Percentiles rank a stretch among this genome's conserved stretches.
These are phyloP conservation scores for Gracilinanus agilis DNA, from an alignment of 2,113 vertebrate species.

Conservation along the genomic window DNA sequence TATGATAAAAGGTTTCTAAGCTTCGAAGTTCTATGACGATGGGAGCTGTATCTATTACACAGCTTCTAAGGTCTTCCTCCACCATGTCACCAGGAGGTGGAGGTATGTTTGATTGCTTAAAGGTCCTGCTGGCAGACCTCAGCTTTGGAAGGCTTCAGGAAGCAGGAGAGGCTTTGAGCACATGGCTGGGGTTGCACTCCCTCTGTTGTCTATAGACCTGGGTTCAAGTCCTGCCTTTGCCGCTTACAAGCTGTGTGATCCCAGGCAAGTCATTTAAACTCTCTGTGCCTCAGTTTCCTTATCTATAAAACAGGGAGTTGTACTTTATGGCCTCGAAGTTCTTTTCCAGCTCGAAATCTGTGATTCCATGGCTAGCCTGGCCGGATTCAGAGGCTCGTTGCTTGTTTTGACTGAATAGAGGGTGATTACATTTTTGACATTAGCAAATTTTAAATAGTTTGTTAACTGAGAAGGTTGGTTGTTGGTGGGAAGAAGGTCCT, in stretches of 20 bases:
- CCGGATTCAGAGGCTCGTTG: not conserved
- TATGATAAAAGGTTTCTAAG: not conserved
- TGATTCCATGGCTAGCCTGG: not conserved
- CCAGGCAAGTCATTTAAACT: not conserved
- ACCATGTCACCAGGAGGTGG: not conserved
- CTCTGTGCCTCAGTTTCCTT: not conserved
- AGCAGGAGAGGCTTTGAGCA: not conserved
- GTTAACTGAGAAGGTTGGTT: not conserved
- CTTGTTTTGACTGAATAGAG: not conserved
- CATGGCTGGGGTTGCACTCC: not conserved
- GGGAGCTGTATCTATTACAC: not conserved
- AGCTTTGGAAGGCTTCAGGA: not conserved
- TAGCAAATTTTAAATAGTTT: not conserved
- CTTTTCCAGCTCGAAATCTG: not conserved
- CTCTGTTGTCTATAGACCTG: not conserved
- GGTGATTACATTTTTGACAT: not conserved
- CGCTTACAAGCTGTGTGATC: not conserved
- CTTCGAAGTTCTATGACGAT: not conserved
- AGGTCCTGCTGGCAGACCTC: not conserved
- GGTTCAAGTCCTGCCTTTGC: not conserved
- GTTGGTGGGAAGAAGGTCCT: not conserved
- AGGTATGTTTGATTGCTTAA: not conserved
- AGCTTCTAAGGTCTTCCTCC: not conserved
- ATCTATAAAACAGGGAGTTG: not conserved
- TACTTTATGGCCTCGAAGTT: not conserved